Percentiles rank a stretch among this genome's conserved stretches.
These are phyloP conservation scores for Polypterus bichir DNA, from an alignment of 2,113 vertebrate species.

Conservation along the genomic window DNA sequence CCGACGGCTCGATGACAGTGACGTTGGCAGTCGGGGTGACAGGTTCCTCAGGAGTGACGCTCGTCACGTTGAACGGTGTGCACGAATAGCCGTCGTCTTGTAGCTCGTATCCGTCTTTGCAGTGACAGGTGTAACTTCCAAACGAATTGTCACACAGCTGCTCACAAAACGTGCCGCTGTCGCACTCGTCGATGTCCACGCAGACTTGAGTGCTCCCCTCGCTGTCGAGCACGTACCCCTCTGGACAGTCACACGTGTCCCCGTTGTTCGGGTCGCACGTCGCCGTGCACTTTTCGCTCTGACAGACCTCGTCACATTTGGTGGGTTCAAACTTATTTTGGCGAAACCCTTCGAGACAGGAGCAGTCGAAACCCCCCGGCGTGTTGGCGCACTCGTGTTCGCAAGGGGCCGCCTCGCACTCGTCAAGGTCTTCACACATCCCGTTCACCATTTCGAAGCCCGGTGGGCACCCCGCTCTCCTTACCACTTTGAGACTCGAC, in stretches of 20 bases:
- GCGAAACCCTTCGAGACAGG: conserved; percentile 21
- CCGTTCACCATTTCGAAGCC: conserved; percentile 1
- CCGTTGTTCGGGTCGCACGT: too few species aligned
- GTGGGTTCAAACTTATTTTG: too few species aligned
- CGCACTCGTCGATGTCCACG: not conserved
- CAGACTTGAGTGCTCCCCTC: not conserved
- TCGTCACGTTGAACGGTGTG: too few species aligned
- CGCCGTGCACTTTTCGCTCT: too few species aligned
- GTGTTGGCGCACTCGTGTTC: conserved; percentile 27
- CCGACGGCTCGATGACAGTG: too few species aligned
- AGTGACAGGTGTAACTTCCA: not conserved
- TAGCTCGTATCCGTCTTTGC: not conserved
- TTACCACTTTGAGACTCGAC: too few species aligned
- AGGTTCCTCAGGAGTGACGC: too few species aligned
- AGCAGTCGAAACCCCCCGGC: conserved; percentile 27
- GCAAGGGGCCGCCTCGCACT: conserved; percentile 12
- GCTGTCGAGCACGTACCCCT: too few species aligned
- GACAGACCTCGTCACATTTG: too few species aligned
- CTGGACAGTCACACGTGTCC: too few species aligned
- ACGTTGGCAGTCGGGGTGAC: too few species aligned
- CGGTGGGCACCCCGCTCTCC: not conserved
- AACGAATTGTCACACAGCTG: not conserved
- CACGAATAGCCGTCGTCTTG: not conserved
- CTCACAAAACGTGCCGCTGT: not conserved
- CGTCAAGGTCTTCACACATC: too few species aligned